Conservation (phyloP, 35 echinoderm and acorn worm species). For the Apostichopus californicus region DNA sequence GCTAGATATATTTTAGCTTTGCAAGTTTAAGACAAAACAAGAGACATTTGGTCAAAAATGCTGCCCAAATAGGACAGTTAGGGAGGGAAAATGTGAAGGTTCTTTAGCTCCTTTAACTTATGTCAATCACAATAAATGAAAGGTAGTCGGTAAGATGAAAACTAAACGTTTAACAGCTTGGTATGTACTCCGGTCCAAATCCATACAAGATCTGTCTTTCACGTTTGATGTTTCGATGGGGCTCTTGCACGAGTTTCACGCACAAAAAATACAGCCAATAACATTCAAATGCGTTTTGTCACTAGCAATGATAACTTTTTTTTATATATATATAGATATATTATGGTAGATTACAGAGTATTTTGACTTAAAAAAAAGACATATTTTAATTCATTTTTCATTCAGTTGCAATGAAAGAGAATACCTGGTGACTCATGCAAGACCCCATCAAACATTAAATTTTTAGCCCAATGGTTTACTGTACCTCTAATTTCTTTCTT, state of each 20-base stretch:
- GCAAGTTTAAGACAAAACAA: too few species aligned
- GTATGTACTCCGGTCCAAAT: background rate
- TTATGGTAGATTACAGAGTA: conserved; percentile 53
- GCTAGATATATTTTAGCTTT: too few species aligned
- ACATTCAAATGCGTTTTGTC: conserved; percentile 45
- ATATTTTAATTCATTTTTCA: conserved; percentile 45
- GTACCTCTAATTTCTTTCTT: too few species aligned
- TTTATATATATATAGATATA: conserved; percentile 35
- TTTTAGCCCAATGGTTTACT: background rate
- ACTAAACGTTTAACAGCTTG: background rate
- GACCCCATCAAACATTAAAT: background rate
- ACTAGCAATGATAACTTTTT: conserved; percentile 41
- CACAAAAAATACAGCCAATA: conserved; percentile 5
- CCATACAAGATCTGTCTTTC: conserved; percentile 2
- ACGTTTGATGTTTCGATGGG: background rate
- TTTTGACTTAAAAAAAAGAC: conserved; percentile 38
- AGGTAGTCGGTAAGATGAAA: too few species aligned
- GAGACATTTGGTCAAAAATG: too few species aligned
- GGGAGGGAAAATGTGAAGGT: too few species aligned
- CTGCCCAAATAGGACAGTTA: too few species aligned
- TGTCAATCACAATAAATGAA: too few species aligned
- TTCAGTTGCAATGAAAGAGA: conserved; percentile 43
- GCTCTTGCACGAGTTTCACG: conserved; percentile 35
- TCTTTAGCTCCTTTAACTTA: too few species aligned
- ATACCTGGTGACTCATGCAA: conserved; percentile 19